These are phyloP conservation scores for Sinhomidia bicolor DNA, from an alignment of 2,888 invertebrate species.

Conservation along the genomic window DNA sequence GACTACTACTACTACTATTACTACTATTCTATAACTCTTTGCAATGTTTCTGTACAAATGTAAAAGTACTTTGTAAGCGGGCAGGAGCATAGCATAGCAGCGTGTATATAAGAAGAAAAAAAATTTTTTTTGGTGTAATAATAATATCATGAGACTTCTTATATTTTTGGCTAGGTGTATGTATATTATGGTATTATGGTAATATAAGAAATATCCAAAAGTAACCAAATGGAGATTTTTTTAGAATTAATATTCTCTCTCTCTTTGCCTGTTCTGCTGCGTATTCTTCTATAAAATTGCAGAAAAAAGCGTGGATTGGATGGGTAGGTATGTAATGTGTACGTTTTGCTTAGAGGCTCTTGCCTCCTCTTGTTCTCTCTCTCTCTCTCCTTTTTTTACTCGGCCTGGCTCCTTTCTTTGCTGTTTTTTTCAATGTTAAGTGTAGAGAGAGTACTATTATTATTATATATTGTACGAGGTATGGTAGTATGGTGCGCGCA, in stretches of 20 bases:
- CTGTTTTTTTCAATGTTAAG: slow-evolving; percentile 51
- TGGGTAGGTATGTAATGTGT: slow-evolving; percentile 51
- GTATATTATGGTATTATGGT: neutral
- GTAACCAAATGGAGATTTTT: slow-evolving; percentile 50
- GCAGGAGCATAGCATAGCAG: neutral
- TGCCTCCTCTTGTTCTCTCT: too few species aligned
- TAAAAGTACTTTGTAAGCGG: too few species aligned
- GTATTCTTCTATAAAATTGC: slow-evolving; percentile 25
- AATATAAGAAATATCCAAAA: slow-evolving; percentile 12
- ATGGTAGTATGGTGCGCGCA: slow-evolving; percentile 14
- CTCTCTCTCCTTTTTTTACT: too few species aligned
- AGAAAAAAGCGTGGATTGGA: slow-evolving; percentile 32
- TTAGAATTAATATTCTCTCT: slow-evolving; percentile 44
- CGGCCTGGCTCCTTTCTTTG: slow-evolving; percentile 21
- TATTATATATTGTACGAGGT: neutral
- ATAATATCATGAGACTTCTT: neutral
- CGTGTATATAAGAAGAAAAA: neutral
- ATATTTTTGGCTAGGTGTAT: too few species aligned
- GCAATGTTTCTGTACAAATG: too few species aligned
- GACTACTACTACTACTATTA: neutral
- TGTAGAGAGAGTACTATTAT: neutral
- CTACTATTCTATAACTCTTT: neutral
- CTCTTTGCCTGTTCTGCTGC: neutral
- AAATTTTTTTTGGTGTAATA: too few species aligned
- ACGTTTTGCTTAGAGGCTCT: neutral